Base-by-base conservation (phyloP, 2,888 invertebrate species). In the Euplexia lucipara region DNA sequence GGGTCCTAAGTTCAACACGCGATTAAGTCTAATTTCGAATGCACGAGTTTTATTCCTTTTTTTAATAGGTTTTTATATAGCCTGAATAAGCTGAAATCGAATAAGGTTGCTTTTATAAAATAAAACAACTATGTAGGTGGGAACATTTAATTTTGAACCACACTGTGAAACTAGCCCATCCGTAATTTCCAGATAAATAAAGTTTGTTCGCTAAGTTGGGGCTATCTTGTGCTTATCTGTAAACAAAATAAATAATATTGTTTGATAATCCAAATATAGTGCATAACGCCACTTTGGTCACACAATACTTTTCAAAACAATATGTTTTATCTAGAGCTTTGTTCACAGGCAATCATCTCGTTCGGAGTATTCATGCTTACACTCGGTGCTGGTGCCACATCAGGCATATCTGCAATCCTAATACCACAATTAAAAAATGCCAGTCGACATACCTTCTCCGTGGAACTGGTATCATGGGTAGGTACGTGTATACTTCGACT, bases 351-450 rank as follows among this genome's bases (percentile, higher is more conserved):
- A 5, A 72, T 96, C 37, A 95, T 96, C 56, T 92, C 96, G 3
- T 83, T 94, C 10, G 96, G 96, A 0, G 95, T 96, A 0, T 93
- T 96, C 64, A 89, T 96, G 82, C 83, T 96, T 37, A 95, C 96
- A 0, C 82, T 96, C 0, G 92, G 95, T 7, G 93, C 96, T 0
- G 97, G 97, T 1, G 95, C 96, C 78, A 96, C 96, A 0, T 92
- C 96, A 0, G 97, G 97, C 0, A 96, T 96, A 81, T 97, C 97
- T 2, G 96, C 97, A 3, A 95, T 97, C 14, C 89, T 97, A 14
- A 92, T 97, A 62, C 96, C 97, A 0, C 97, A 97, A 83, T 86
- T 97, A 22, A 83, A 89, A 70, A 78, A 90, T 45, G 86, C 79
- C 2, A 90, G 92, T 18, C 89, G 87, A 47, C 86, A 92, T 9